Percentiles rank a stretch among this genome's conserved stretches.
These are phyloP conservation scores for Rhyacichthys aspro DNA, from an alignment of 2,797 vertebrate species.

Conservation along the genomic window DNA sequence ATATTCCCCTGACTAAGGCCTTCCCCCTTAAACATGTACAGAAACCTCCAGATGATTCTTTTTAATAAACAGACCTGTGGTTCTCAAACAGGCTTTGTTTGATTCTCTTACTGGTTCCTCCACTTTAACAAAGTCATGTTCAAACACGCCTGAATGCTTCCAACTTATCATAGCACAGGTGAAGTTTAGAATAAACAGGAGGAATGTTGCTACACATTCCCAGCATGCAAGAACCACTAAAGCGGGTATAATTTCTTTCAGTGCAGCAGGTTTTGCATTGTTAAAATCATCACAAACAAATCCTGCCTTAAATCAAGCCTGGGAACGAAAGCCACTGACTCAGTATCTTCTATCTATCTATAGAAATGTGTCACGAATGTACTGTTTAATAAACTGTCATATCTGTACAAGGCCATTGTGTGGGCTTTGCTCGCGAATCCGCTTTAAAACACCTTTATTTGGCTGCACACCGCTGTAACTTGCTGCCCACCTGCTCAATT, in stretches of 20 bases:
- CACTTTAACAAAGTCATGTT: conserved; percentile 44
- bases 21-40: too few relatives aligned
- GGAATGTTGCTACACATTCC: conserved; percentile 56
- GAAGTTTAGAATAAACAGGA: conserved; percentile 50
- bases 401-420: background rate
- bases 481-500: conserved; percentile 61
- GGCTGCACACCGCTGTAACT: conserved; percentile 6
- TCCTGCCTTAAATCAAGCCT: background rate
- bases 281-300: background rate
- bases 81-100: conserved; percentile 36
- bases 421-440: background rate
- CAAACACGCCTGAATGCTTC: conserved; percentile 49
- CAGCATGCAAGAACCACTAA: conserved; percentile 4
- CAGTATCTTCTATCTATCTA: background rate
- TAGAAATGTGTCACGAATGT: conserved; percentile 1
- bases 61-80: conserved; percentile 4
- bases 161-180: conserved; percentile 42
- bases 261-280: background rate
- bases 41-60: conserved; percentile 1
- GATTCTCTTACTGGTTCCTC: conserved; percentile 37
- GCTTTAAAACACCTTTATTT: background rate
- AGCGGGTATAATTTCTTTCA: conserved; percentile 3
- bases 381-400: background rate
- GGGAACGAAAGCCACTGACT: background rate
- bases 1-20: too few relatives aligned